These are phyloP conservation scores for Drosophila watanabei DNA, from an alignment of 1,140 invertebrate species.

Conservation along the genomic window DNA sequence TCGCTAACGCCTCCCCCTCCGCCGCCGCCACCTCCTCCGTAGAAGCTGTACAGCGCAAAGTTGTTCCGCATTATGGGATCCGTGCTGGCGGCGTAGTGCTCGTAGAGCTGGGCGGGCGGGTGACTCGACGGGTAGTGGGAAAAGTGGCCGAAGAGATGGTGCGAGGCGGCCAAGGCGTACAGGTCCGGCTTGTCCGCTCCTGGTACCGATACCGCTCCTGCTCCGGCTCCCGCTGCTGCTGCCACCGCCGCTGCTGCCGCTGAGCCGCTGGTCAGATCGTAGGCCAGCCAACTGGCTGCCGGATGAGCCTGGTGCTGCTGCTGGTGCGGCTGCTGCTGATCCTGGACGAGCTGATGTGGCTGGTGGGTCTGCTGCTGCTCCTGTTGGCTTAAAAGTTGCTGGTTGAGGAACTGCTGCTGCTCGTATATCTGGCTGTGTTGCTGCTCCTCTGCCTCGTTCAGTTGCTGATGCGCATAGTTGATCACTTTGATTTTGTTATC, in stretches of 20 bases:
- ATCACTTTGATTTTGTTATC: conserved; percentile 79
- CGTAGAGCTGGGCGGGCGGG: conserved; percentile 54
- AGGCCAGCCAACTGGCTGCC: conserved; percentile 48
- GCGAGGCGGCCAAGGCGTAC: conserved; percentile 62
- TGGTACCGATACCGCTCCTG: neutral
- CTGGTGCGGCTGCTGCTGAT: conserved; percentile 37
- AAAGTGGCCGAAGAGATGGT: conserved; percentile 61
- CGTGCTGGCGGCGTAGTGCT: conserved; percentile 62
- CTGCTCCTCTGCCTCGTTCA: conserved; percentile 50
- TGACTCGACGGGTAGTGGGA: conserved; percentile 51
- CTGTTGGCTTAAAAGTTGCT: conserved; percentile 52
- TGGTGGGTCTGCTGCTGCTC: conserved; percentile 46
- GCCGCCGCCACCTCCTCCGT: conserved; percentile 54
- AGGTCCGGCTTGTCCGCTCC: conserved; percentile 55
- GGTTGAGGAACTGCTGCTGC: conserved; percentile 59
- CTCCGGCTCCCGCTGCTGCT: conserved; percentile 35
- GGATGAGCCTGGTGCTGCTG: conserved; percentile 17
- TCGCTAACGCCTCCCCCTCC: conserved; percentile 31
- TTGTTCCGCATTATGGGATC: conserved; percentile 82
- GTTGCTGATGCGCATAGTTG: conserved; percentile 70
- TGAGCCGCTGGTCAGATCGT: conserved; percentile 61
- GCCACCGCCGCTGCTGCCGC: conserved; percentile 49
- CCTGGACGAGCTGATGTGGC: conserved; percentile 30
- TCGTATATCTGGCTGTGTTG: conserved; percentile 54
- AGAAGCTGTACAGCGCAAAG: conserved; percentile 72